phyloP scores from a whole-genome alignment of 2,888 invertebrate species.

The Platerodrilus igneus region DNA sequence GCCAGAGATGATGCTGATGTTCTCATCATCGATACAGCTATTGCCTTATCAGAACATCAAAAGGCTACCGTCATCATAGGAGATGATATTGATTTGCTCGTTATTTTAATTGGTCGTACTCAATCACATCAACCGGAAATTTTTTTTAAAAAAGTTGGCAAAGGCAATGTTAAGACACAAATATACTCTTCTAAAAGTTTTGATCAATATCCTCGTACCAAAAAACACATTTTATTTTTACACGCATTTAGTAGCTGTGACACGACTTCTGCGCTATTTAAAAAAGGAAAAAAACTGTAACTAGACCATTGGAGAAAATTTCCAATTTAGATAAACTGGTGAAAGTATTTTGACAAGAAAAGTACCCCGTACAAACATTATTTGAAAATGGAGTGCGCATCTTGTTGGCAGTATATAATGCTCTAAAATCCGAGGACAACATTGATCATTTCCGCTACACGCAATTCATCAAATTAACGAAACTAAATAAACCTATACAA shows the following conservation, averaged over 20 bases:
- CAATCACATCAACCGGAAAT: constrained; percentile 31
- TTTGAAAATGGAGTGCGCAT: constrained; percentile 31
- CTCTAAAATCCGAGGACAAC: constrained; percentile 33
- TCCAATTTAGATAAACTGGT: constrained; percentile 33
- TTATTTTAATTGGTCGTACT: constrained; percentile 41
- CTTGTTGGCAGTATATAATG: constrained; percentile 38
- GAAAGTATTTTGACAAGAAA: constrained; percentile 39
- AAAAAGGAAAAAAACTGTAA: constrained; percentile 34
- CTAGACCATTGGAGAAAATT: constrained; percentile 20
- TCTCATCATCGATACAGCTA: constrained; percentile 40
- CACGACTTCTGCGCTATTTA: constrained; percentile 33
- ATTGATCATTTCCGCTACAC: constrained; percentile 27
- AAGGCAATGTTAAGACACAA: constrained; percentile 39
- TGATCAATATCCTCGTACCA: constrained; percentile 28
- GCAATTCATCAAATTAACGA: constrained; percentile 36
- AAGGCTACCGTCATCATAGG: constrained; percentile 36
- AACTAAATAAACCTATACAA: constrained; percentile 38
- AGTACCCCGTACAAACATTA: constrained; percentile 36
- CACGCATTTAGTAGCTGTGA: constrained; percentile 34
- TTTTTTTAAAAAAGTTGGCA: constrained; percentile 39
- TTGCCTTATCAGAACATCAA: constrained; percentile 32
- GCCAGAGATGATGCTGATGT: constrained; percentile 34
- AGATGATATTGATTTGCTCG: constrained; percentile 41
- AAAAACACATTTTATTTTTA: constrained; percentile 30
- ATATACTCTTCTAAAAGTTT: constrained; percentile 40